Evolutionary conservation across 2,113 vertebrate genomes (phyloP), one percentile per base, ranked within the genome.

Genomic region (Fregata magnificens): DNA sequence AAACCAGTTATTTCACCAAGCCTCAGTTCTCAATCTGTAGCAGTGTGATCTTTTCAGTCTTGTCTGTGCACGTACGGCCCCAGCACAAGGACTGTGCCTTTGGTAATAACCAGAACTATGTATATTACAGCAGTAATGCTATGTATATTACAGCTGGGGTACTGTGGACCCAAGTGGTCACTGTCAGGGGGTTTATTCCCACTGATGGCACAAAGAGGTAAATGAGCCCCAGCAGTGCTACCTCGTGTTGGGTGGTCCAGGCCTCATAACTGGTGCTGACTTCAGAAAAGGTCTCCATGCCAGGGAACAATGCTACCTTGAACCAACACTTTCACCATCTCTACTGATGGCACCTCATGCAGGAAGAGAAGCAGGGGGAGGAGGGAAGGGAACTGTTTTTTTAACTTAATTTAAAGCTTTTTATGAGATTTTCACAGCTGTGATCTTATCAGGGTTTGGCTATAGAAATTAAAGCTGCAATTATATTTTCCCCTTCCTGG

Each of bases 351-450:
- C 47, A 90, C 88, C 90, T 95, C 91, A 67, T 79, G 67, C 50
- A 89, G 90, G 88, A 94, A 93, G 72, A 96, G 88, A 96, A 88
- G 59, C 67, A 82, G 79, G 50, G 61, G 96, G 95, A 96, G 96
- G 97, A 97, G 95, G 82, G 58, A 96, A 95, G 63, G 36, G 94
- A 95, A 94, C 86, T 94, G 96, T 95, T 97, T 98, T 97, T 97
- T 97, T 96, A 97, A 97, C 97, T 97, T 97, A 97, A 98, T 97
- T 97, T 97, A 97, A 95, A 97, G 96, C 92, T 97, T 97, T 98
- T 97, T 98, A 97, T 96, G 97, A 97, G 97, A 97, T 98, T 98
- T 98, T 97, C 97, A 97, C 97, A 97, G 96, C 97, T 97, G 97
- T 93, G 97, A 98, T 97, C 97, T 96, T 97, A 97, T 97, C 97